Base-by-base conservation (phyloP, 2,888 invertebrate genomes). In the Anoncus sp. region DNA sequence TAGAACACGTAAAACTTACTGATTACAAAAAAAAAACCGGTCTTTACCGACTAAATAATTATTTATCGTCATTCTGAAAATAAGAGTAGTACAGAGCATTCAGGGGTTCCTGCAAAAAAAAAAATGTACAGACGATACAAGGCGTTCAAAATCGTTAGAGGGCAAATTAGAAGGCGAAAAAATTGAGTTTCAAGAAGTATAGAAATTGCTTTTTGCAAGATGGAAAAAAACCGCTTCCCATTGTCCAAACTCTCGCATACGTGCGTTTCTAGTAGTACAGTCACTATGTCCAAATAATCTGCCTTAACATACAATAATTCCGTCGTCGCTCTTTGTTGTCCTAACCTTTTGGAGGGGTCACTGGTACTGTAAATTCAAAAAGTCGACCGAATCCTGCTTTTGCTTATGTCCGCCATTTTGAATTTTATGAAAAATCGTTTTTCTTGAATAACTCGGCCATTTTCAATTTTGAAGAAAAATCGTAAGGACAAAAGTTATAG, bases 181-280 rank as follows among this genome's bases (percentile, higher is more conserved):
- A 60, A 43, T 60, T 16, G 45, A 27, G 10, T 18, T 27, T 5
- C 45, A 18, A 16, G 12, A 16, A 45, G 16, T 22, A 43, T 60
- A 45, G 12, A 45, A 60, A 60, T 45, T 40, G 43, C 43, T 60
- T 14, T 45, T 60, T 45, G 43, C 9, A 5, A 2, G 10, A 27
- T 18, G 27, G 6, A 18, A 60, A 60, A 60, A 60, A 60, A 60
- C 22, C 9, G 27, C 27, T 16, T 43, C 27, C 51, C 59, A 60
- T 60, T 35, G 24, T 70, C 38, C 49, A 35, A 60, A 18, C 35
- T 43, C 57, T 43, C 9, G 43, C 24, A 43, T n/a, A 60, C 43
- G 5, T 43, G 24, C 16, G 18, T 45, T 5, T 45, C 31, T 6
- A 4, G 18, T 14, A 45, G 14, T 14, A 60, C n/a, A 43, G 16